Percentiles rank a stretch among this genome's conserved stretches.
These are phyloP conservation scores for Oligia latruncula DNA, from an alignment of 2,888 invertebrate genomes.

Conservation along the genomic window DNA sequence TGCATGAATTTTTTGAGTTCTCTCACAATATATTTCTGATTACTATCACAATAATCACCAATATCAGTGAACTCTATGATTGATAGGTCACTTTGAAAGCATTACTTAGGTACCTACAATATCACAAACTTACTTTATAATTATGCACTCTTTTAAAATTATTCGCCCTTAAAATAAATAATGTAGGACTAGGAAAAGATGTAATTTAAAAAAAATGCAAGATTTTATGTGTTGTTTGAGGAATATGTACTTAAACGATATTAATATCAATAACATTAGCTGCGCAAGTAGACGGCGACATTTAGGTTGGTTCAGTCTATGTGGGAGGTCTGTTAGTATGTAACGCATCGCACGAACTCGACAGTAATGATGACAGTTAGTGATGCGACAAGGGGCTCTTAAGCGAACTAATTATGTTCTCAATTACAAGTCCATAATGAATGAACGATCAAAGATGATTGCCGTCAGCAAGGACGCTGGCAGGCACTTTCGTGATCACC, in stretches of 20 bases:
- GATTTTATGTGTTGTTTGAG: not conserved
- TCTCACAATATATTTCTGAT: not conserved
- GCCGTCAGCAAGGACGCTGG: not conserved
- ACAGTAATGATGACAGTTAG: slow-evolving; percentile 11
- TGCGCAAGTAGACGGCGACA: not conserved
- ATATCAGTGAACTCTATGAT: not conserved
- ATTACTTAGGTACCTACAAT: not conserved
- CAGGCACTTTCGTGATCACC: too few species aligned
- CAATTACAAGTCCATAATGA: slow-evolving; percentile 11
- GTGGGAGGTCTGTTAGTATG: slow-evolving; percentile 23
- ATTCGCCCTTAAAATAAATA: not conserved
- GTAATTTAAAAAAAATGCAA: not conserved
- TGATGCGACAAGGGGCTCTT: not conserved
- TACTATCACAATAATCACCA: not conserved
- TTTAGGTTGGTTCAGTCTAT: not conserved
- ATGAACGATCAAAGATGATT: not conserved
- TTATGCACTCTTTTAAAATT: not conserved
- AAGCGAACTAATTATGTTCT: not conserved
- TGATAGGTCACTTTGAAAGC: not conserved
- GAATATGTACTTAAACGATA: not conserved
- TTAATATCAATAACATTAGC: not conserved
- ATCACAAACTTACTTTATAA: not conserved
- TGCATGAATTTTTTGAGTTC: too few species aligned
- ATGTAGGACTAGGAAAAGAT: not conserved
- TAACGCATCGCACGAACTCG: not conserved